Evolutionary conservation across 2,888 invertebrate genomes (phyloP).

Genomic region (Euplexia lucipara): DNA sequence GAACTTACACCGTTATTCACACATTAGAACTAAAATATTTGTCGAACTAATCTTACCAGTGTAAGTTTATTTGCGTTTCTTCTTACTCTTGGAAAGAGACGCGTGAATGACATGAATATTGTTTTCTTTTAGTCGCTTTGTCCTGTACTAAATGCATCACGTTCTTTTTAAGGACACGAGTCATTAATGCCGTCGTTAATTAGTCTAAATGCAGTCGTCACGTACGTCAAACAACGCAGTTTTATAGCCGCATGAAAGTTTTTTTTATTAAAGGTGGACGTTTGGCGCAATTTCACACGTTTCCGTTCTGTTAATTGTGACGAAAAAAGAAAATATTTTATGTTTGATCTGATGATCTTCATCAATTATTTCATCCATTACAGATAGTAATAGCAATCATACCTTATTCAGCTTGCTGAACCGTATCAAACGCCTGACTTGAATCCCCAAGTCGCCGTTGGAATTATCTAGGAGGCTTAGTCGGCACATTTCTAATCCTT

Average conservation of each 20-base stretch:
- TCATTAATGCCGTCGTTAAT: constrained; percentile 52
- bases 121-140: constrained; percentile 39
- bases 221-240: constrained; percentile 22
- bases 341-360: neutral
- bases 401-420: constrained; percentile 1
- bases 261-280: constrained; percentile 6
- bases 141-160: constrained; percentile 28
- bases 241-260: constrained; percentile 24
- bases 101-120: constrained; percentile 25
- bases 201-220: constrained; percentile 50
- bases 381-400: neutral
- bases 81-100: constrained; percentile 8
- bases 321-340: neutral
- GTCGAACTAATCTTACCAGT: constrained; percentile 12
- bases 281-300: neutral
- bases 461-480: constrained; percentile 1
- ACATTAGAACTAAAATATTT: constrained; percentile 28
- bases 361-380: neutral
- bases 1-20: constrained; percentile 21
- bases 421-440: constrained; percentile 25
- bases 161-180: constrained; percentile 35
- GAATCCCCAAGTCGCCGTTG: constrained; percentile 2
- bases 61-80: constrained; percentile 15
- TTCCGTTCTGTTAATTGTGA: constrained; percentile 7
- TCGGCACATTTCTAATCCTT: neutral